Conservation (phyloP, 2,888 invertebrate species). For the Mythimna ferrago region DNA sequence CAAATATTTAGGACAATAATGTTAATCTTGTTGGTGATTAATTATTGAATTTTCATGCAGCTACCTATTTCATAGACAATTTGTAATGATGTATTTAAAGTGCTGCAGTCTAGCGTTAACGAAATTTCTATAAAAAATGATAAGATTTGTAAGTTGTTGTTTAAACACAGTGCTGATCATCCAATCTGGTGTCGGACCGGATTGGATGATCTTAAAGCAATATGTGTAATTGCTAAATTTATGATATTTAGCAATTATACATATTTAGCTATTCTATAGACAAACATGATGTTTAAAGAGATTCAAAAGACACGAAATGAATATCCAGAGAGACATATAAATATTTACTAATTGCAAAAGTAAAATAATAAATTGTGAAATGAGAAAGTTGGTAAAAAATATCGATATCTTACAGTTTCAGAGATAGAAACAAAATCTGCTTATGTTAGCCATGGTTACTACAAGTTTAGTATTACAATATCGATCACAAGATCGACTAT, state of each 20-base stretch:
- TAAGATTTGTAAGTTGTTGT: neutral
- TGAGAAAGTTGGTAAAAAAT: neutral
- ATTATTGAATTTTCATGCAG: neutral
- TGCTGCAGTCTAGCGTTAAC: too few species aligned
- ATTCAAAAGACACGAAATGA: too few species aligned
- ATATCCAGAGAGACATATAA: too few species aligned
- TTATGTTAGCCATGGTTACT: neutral
- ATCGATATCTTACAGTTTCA: slow-evolving; percentile 8
- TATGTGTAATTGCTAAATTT: neutral
- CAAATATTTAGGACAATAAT: slow-evolving; percentile 31
- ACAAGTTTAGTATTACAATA: neutral
- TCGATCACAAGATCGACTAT: neutral
- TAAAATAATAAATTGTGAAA: slow-evolving; percentile 15
- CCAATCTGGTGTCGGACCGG: neutral
- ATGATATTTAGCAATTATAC: too few species aligned
- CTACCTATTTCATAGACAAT: neutral
- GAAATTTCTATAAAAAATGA: too few species aligned
- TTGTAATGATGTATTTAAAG: neutral
- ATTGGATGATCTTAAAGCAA: neutral
- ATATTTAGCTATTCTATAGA: neutral
- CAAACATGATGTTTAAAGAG: neutral
- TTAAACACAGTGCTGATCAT: neutral
- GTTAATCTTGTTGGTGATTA: slow-evolving; percentile 1
- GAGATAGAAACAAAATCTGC: slow-evolving; percentile 18
- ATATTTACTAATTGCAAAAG: neutral